Conservation (phyloP, 2,113 vertebrate species). For the cat (Felis catus) region DNA sequence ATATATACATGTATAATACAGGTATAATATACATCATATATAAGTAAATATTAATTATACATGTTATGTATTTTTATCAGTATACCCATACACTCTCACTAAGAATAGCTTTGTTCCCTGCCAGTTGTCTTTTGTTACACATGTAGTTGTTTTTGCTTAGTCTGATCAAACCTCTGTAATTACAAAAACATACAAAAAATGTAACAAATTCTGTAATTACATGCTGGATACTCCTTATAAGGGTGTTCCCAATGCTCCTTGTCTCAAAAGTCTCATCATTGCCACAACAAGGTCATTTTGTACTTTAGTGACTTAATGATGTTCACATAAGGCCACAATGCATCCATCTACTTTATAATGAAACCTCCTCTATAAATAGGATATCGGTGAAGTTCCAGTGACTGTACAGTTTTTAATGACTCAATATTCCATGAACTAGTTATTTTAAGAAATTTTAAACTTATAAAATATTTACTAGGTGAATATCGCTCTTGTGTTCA, state of each 20-base stretch:
- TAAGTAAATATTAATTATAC: neutral
- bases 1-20: neutral
- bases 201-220: neutral
- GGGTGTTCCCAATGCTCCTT: neutral
- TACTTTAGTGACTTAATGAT: neutral
- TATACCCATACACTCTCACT: neutral
- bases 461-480: neutral
- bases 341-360: neutral
- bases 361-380: neutral
- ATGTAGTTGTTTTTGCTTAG: neutral
- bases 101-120: neutral
- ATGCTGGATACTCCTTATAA: neutral
- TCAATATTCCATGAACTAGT: neutral
- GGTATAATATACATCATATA: neutral
- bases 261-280: neutral
- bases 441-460: neutral
- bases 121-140: neutral
- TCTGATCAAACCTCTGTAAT: neutral
- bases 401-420: neutral
- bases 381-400: neutral
- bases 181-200: neutral
- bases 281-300: neutral
- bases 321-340: neutral
- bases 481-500: neutral
- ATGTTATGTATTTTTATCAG: no score